Percentiles rank a stretch among this genome's conserved stretches.
Conservation (phyloP, 2,888 invertebrate species). For the Amaurobius ferox region DNA sequence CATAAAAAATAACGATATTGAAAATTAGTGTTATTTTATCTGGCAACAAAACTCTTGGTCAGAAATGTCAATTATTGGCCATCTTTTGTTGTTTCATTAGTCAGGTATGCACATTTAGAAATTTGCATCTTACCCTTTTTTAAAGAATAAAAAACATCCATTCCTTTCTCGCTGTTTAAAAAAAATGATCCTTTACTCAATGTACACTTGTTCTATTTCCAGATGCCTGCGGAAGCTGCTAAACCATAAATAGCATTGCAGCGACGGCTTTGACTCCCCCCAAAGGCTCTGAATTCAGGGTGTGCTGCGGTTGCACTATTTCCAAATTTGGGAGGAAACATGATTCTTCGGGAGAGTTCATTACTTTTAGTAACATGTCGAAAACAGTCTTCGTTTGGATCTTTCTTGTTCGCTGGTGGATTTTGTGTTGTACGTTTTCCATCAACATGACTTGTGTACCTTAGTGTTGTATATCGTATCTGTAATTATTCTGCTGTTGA, state of each 20-base stretch:
- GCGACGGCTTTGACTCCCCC: conserved; percentile 56
- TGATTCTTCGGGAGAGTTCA: conserved; percentile 75
- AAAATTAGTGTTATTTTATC: background rate
- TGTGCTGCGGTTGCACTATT: conserved; percentile 71
- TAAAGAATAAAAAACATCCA: conserved; percentile 18
- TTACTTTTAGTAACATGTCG: conserved; percentile 66
- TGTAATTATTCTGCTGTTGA: background rate
- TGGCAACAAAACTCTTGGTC: background rate
- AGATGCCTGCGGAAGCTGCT: conserved; percentile 66
- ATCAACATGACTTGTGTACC: conserved; percentile 54
- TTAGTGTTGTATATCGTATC: background rate
- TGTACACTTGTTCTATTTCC: conserved; percentile 72
- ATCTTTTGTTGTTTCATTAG: background rate
- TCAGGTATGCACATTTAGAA: background rate
- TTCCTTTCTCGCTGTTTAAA: conserved; percentile 28
- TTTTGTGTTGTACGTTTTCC: conserved; percentile 33
- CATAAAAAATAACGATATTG: background rate
- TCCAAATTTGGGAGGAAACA: conserved; percentile 75
- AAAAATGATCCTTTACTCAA: conserved; percentile 63
- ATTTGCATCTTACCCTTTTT: background rate
- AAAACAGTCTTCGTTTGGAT: conserved; percentile 44
- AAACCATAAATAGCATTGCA: conserved; percentile 73
- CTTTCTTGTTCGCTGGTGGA: conserved; percentile 46
- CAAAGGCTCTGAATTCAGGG: conserved; percentile 69
- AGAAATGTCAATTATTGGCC: background rate